A percentile compares a stretch with the other conserved stretches of the same genome.
phyloP scores from a whole-genome alignment of 1,140 invertebrate species.

The Penaeus japonicus region DNA sequence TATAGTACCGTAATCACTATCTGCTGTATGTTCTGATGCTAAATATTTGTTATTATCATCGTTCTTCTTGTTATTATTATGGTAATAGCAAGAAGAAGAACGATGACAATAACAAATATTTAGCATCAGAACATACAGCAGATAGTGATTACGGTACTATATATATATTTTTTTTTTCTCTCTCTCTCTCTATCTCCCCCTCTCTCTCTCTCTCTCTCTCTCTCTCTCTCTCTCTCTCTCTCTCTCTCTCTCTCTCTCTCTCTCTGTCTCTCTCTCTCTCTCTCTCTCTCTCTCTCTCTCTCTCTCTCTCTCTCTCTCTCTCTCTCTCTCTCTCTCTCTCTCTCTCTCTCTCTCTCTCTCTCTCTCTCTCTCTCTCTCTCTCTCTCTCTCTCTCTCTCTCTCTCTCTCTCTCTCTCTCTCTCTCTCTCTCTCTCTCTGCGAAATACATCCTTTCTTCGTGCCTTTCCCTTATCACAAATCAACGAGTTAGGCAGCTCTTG shows the following conservation, averaged over 20 bases:
- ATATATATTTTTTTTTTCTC: not conserved
- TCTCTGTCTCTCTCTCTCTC: not conserved
- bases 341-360: not conserved
- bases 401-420: not conserved
- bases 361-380: not conserved
- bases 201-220: slow-evolving; percentile 4
- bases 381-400: not conserved
- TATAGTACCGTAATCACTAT: not conserved
- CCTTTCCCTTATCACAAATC: no score
- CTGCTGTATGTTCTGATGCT: no score
- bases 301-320: not conserved
- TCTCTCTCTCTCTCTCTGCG: not conserved
- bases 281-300: no score
- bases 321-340: not conserved
- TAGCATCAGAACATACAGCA: no score
- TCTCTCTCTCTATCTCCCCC: not conserved
- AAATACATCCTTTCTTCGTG: no score
- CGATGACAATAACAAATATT: no score
- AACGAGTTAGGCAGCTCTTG: no score
- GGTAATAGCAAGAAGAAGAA: no score
- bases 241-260: not conserved
- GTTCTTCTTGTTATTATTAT: no score
- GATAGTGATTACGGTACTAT: not conserved
- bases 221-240: slow-evolving; percentile 26
- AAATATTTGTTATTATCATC: no score